Percentiles rank a stretch among this genome's conserved stretches.
These are phyloP conservation scores for Aphyosemion australe DNA, from an alignment of 2,113 vertebrate species.

Conservation along the genomic window DNA sequence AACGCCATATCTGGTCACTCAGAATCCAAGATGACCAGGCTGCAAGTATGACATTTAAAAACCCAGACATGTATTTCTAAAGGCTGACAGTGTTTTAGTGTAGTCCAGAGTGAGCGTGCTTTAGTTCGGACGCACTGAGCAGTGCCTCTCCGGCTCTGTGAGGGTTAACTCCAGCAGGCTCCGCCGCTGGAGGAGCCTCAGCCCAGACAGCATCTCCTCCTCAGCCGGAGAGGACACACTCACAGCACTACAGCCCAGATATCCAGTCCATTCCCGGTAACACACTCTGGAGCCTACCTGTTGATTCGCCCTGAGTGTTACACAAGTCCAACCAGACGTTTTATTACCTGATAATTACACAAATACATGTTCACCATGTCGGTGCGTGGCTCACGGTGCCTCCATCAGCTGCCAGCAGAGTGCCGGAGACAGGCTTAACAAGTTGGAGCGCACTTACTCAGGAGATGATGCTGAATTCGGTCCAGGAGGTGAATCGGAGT, in stretches of 20 bases:
- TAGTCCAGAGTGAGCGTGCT: no score
- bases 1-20: no score
- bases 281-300: constrained; percentile 74
- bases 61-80: no score
- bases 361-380: constrained; percentile 33
- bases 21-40: no score
- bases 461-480: constrained; percentile 33
- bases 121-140: constrained; percentile 5
- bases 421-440: constrained; percentile 23
- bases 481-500: constrained; percentile 23
- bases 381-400: constrained; percentile 50
- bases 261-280: constrained; percentile 40
- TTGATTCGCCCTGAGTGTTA: constrained; percentile 74
- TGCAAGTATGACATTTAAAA: no score
- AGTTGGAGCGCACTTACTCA: constrained; percentile 39
- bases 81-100: no score
- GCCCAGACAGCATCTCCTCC: constrained; percentile 62
- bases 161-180: constrained; percentile 70
- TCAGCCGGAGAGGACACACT: constrained; percentile 32
- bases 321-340: constrained; percentile 12
- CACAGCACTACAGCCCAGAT: constrained; percentile 20
- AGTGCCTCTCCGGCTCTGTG: constrained; percentile 32
- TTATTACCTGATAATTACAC: not conserved
- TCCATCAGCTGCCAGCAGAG: constrained; percentile 28
- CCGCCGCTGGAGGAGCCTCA: constrained; percentile 74